phyloP scores from a whole-genome alignment of 2,888 invertebrate species.

The Candidula unifasciata region DNA sequence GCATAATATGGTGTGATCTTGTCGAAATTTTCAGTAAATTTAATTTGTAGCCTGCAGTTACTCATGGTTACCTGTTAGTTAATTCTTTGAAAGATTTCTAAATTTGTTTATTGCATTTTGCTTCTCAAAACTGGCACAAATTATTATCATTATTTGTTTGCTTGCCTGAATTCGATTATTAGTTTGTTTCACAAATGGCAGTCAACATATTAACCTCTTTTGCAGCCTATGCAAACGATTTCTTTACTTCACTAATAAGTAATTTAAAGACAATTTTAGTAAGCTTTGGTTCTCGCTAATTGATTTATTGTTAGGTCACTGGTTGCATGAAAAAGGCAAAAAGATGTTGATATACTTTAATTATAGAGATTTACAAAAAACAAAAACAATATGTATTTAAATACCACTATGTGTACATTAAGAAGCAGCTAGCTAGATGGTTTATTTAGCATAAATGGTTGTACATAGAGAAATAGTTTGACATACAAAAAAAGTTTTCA shows the following conservation, averaged over 20 bases:
- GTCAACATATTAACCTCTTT: neutral
- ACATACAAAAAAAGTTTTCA: no score
- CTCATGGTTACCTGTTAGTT: neutral
- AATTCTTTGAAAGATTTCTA: neutral
- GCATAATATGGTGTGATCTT: no score
- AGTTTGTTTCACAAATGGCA: constrained; percentile 2
- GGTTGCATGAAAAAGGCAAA: no score
- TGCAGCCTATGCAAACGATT: neutral
- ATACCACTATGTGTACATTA: no score
- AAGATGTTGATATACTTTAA: no score
- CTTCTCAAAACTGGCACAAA: constrained; percentile 33
- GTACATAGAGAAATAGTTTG: no score
- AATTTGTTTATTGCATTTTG: constrained; percentile 36
- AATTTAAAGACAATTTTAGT: neutral
- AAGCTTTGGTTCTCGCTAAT: no score
- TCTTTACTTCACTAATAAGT: neutral
- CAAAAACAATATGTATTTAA: no score
- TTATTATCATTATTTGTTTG: constrained; percentile 3
- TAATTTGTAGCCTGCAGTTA: neutral
- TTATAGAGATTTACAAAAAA: no score
- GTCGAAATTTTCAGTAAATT: no score
- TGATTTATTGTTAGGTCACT: neutral
- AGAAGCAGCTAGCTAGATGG: no score
- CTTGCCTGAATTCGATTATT: constrained; percentile 27
- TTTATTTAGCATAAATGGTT: no score